A percentile compares a stretch with the other conserved stretches of the same genome.
Conservation (phyloP, 1,140 invertebrate species). For the Macrobrachium nipponense region DNA sequence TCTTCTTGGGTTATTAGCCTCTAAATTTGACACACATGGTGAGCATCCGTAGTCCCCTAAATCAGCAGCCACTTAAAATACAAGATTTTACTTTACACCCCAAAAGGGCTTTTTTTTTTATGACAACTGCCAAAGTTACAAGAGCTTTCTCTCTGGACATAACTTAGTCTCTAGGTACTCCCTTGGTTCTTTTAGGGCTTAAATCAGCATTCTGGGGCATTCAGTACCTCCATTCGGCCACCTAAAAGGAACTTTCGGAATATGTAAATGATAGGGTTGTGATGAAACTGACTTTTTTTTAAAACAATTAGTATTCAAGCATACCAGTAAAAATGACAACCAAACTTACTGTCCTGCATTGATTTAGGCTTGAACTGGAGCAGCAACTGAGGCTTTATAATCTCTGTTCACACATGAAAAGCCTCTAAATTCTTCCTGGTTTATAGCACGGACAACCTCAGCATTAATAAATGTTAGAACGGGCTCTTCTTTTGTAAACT, state of each 20-base stretch:
- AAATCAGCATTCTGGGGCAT: too few species aligned
- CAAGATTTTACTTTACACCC: too few species aligned
- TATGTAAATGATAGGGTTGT: not conserved
- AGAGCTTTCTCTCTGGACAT: too few species aligned
- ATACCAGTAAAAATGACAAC: not conserved
- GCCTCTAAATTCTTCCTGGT: slow-evolving; percentile 97
- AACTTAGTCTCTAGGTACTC: too few species aligned
- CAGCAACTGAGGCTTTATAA: slow-evolving; percentile 68
- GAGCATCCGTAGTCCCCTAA: too few species aligned
- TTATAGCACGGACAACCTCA: slow-evolving; percentile 92
- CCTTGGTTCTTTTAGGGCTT: too few species aligned
- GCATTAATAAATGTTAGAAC: slow-evolving; percentile 92
- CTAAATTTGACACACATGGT: too few species aligned
- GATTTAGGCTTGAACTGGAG: slow-evolving; percentile 47
- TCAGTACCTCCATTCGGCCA: not conserved
- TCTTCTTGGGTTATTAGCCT: too few species aligned
- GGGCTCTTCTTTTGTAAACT: slow-evolving; percentile 99
- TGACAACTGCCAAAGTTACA: too few species aligned
- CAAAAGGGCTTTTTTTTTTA: too few species aligned
- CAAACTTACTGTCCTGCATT: slow-evolving; percentile 49
- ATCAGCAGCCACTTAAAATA: too few species aligned
- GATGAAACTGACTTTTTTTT: too few species aligned
- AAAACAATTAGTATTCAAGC: not conserved
- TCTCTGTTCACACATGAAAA: slow-evolving; percentile 97
- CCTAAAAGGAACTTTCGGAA: not conserved